Evolutionary conservation across 1,140 invertebrate genomes (phyloP), one percentile per base, ranked within the genome.

Genomic region (Drosophila truncata): DNA sequence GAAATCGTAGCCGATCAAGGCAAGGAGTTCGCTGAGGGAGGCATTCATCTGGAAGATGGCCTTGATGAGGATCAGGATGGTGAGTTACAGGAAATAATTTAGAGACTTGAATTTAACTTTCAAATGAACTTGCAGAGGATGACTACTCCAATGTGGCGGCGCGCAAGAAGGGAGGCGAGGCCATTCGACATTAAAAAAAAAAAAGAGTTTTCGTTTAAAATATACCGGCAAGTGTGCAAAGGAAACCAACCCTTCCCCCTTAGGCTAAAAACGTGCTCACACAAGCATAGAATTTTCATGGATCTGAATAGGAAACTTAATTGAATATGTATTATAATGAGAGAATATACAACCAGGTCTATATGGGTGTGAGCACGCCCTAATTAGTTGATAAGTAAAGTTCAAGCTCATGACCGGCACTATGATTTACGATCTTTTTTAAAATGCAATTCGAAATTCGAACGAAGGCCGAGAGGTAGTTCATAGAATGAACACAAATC

Each of bases 41-140:
- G 78, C 23, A 60, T 92, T 41, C 90, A 84, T 72, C 52, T 92
- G 10, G 91, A 93, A 33, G 92, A 93, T 44, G 79, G 70, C 47
- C 70, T 91, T n/a, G 92, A 93, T 47, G 92, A 92, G 35, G 91
- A 92, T 62, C 88, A 91, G 65, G 92, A 93, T 78, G 92, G 92
- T 93, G 57, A 71, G 54, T 63, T 16, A 35, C 27, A 33, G 0
- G 2, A 18, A n/a, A 14, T 14, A 8, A 7, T 7, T 4, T 14
- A 11, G 4, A n/a, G 20, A 33, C 46, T n/a, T 9, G 10, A 7
- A 61, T n/a, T 25, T 4, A 10, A 16, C 10, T 16, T 7, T 18
- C 14, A 2, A 6, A 11, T 20, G 1, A 9, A 49, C 47, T 80
- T 85, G 0, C 71, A 92, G 91, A 92, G 57, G 91, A 92, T 57